Evolutionary conservation across 2,888 invertebrate species (phyloP).

Genomic region (Aleiodes testaceus): DNA sequence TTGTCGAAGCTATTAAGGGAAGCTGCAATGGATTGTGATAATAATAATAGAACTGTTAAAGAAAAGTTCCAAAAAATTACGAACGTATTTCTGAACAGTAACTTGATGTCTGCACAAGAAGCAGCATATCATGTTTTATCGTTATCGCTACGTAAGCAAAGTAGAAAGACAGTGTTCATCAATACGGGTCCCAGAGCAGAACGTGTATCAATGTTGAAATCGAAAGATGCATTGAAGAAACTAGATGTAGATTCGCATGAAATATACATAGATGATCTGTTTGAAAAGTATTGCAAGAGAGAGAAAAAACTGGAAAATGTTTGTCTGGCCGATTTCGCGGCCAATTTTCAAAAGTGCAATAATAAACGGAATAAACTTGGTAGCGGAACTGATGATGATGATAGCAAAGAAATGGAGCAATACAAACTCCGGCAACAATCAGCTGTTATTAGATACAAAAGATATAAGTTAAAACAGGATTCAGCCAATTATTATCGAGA

Average conservation of each 20-base stretch:
- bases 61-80: constrained; percentile 46
- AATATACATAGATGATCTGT: constrained; percentile 41
- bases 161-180: constrained; percentile 44
- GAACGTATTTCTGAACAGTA: constrained; percentile 51
- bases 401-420: constrained; percentile 6
- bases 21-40: constrained; percentile 47
- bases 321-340: constrained; percentile 49
- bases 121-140: constrained; percentile 50
- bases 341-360: constrained; percentile 36
- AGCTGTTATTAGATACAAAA: constrained; percentile 43
- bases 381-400: constrained; percentile 36
- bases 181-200: constrained; percentile 46
- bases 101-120: constrained; percentile 53
- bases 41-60: constrained; percentile 37
- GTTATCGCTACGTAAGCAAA: constrained; percentile 44
- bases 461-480: constrained; percentile 45
- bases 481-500: constrained; percentile 46
- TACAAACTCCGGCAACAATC: constrained; percentile 40
- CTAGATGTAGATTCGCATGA: constrained; percentile 42
- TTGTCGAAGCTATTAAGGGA: constrained; percentile 52
- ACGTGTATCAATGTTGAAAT: constrained; percentile 48
- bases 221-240: constrained; percentile 29
- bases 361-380: neutral
- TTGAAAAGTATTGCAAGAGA: constrained; percentile 32
- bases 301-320: constrained; percentile 36